Conservation (phyloP, 2,888 invertebrate genomes). For the Agrochola macilenta region DNA sequence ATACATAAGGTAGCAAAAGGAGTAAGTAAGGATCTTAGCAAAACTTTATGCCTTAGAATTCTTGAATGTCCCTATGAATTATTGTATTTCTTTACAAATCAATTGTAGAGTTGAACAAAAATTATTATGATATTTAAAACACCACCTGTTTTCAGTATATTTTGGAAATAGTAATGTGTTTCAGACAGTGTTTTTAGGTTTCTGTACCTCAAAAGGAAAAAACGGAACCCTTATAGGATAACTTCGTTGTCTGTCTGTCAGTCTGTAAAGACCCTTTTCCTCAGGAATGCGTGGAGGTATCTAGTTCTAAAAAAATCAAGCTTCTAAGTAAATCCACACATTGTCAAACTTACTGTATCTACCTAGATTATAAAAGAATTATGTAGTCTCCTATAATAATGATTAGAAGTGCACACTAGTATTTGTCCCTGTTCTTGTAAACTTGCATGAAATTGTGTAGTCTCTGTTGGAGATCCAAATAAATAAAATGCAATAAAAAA, state of each 20-base stretch:
- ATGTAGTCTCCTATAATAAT: not conserved
- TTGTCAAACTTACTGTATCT: not conserved
- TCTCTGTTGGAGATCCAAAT: too few relatives aligned
- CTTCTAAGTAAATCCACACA: not conserved
- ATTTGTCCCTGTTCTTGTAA: not conserved
- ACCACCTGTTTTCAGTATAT: not conserved
- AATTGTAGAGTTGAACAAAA: not conserved
- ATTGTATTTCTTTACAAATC: not conserved
- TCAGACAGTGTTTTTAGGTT: not conserved
- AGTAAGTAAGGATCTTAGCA: not conserved
- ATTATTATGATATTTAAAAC: not conserved
- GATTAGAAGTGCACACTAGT: not conserved
- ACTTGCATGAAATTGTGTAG: not conserved
- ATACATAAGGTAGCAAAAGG: not conserved
- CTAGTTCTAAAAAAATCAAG: not conserved
- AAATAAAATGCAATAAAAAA: not conserved
- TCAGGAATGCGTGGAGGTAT: not conserved
- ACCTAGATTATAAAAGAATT: not conserved
- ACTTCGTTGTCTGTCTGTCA: not conserved
- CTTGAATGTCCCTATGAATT: too few relatives aligned
- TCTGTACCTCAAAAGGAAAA: not conserved
- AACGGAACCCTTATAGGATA: not conserved
- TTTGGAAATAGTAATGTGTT: not conserved
- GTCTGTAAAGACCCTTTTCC: not conserved
- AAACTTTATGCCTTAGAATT: not conserved